phyloP scores from a whole-genome alignment of 2,797 vertebrate species.

The Argyrosomus regius region DNA sequence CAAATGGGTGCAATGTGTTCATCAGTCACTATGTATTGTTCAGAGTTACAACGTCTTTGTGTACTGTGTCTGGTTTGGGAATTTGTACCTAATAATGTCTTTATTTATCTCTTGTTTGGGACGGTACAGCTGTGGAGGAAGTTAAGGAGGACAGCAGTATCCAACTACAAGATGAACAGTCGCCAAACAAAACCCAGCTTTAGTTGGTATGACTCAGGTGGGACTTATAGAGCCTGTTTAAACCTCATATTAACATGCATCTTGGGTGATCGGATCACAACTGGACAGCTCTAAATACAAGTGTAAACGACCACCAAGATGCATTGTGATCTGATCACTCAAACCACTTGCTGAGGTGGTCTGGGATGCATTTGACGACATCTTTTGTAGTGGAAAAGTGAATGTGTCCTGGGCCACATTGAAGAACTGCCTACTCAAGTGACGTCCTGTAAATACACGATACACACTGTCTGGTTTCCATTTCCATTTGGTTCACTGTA shows the following conservation, averaged over 20 bases:
- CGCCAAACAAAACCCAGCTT: slow-evolving; percentile 32
- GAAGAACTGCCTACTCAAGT: too few relatives aligned
- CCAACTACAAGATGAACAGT: slow-evolving; percentile 34
- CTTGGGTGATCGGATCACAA: not conserved
- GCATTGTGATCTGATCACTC: not conserved
- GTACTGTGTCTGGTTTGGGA: slow-evolving; percentile 5
- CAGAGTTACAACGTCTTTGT: slow-evolving; percentile 22
- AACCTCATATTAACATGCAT: not conserved
- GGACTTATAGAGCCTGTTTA: slow-evolving; percentile 3
- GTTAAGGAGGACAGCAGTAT: slow-evolving; percentile 22
- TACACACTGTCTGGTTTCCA: too few relatives aligned
- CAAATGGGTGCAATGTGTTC: slow-evolving; percentile 2
- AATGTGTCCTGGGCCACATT: too few relatives aligned
- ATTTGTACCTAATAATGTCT: slow-evolving; percentile 38
- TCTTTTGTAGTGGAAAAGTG: not conserved
- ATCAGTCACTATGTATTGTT: slow-evolving; percentile 3
- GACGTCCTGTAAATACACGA: too few relatives aligned
- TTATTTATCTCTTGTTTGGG: slow-evolving; percentile 48
- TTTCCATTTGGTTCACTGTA: too few relatives aligned
- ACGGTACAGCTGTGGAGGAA: slow-evolving; percentile 58
- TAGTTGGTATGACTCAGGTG: slow-evolving; percentile 29
- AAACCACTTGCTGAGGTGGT: not conserved
- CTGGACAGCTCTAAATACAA: not conserved
- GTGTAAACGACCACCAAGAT: not conserved
- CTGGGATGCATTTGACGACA: not conserved